These are phyloP conservation scores for Grammomys dolichurus DNA, from an alignment of 2,113 vertebrate genomes.

Conservation along the genomic window DNA sequence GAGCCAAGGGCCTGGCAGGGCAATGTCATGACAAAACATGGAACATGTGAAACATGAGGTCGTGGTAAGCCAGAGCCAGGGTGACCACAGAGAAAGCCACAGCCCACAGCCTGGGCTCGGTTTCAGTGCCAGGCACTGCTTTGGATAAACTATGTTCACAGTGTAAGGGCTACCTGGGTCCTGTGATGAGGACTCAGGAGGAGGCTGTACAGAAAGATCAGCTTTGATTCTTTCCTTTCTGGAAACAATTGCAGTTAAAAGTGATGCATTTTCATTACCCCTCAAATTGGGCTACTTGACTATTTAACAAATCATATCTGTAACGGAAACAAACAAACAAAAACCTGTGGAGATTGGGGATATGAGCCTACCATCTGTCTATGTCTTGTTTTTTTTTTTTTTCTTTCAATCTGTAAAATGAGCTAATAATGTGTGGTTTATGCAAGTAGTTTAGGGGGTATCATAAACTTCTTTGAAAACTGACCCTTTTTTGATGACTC, in stretches of 20 bases:
- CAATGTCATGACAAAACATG: constrained; percentile 4
- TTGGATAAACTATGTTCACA: no score
- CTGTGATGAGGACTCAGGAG: neutral
- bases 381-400: neutral
- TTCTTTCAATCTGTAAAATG: neutral
- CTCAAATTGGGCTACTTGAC: neutral
- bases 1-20: neutral
- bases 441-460: neutral
- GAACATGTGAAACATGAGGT: constrained; percentile 32
- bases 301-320: neutral
- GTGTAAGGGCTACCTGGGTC: neutral
- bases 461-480: neutral
- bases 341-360: neutral
- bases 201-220: neutral
- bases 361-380: neutral
- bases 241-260: neutral
- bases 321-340: neutral
- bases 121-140: neutral
- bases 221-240: neutral
- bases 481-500: neutral
- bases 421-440: neutral
- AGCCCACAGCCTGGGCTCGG: neutral
- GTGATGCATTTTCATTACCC: neutral
- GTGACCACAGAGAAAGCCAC: constrained; percentile 27
- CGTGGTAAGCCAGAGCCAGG: neutral